Conservation (phyloP, 2,888 invertebrate genomes). For the Gnatocerus cornutus region DNA sequence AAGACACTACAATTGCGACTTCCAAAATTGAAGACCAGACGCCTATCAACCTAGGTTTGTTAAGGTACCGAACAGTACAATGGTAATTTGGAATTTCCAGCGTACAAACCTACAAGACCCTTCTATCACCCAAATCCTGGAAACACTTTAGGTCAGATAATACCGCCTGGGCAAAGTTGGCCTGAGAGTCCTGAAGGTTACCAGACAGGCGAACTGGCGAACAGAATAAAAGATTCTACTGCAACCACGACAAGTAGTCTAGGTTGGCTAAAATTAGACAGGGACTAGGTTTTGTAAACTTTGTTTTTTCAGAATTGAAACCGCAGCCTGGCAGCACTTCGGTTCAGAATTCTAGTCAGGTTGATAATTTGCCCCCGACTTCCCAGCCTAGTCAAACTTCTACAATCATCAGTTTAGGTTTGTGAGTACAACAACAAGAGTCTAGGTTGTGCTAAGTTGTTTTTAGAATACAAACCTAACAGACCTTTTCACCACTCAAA, state of each 20-base stretch:
- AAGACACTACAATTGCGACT: neutral
- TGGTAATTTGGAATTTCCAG: neutral
- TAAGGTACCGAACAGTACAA: no score
- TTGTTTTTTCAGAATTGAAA: conserved; percentile 3
- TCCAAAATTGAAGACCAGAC: neutral
- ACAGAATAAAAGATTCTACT: conserved; percentile 16
- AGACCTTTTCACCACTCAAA: conserved; percentile 23
- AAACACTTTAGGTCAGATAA: conserved; percentile 44
- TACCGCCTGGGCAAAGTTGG: conserved; percentile 55
- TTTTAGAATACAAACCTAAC: no score
- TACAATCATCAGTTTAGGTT: no score
- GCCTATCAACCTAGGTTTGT: conserved; percentile 10
- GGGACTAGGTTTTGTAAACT: no score
- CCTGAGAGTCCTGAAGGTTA: conserved; percentile 48
- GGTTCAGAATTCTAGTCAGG: neutral
- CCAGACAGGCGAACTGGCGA: neutral
- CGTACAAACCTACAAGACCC: conserved; percentile 34
- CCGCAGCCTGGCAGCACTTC: neutral
- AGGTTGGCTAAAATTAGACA: neutral
- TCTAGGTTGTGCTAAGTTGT: no score
- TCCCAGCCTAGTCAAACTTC: no score
- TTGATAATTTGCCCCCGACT: no score
- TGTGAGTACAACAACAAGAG: no score
- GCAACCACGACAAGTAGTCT: neutral
- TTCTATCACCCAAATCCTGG: conserved; percentile 25